Evolutionary conservation across 2,797 vertebrate species (phyloP), one percentile per base, ranked within the genome.

Genomic region (Thalassophryne amazonica): DNA sequence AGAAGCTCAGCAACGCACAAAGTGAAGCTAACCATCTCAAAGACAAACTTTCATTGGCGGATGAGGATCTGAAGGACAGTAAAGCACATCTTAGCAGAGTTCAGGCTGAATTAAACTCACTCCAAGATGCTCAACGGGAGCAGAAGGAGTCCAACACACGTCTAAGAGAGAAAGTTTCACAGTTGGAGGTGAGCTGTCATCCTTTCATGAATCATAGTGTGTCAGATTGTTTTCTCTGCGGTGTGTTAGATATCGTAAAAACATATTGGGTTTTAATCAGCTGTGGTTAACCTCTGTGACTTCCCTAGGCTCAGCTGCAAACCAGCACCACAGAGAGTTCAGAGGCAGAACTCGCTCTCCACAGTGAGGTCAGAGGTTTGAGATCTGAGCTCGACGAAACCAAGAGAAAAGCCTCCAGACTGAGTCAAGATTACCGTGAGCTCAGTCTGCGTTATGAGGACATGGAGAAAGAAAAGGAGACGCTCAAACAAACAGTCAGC

Each of bases 371-470:
- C 51, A 75, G 93, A 15, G 81, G 69, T 0, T 78, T 97, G 80
- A 92, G 92, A 60, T 65, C 69, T 0, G 88, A 91, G 3, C 82
- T 97, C 22, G 94, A 97, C 0, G 95, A 98, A 59, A 73, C 86
- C 2, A 93, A 92, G 78, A 81, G 93, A 2, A 80, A 83, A 54
- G 72, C 86, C 76, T 78, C 74, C 10, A 87, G 86, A 43, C 69
- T 94, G 41, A 78, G 60, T 0, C 89, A 94, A 76, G 94, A 96
- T 63, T 89, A 91, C 7, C 80, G 77, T 2, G 92, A 91, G 2
- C 72, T 93, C 32, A 60, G 19, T 22, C 52, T 42, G 5, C 86
- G 79, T 2, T 75, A 88, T 19, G 93, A 94, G 71, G 93, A 93
- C 2, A 72, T 86, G 7, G 88, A 88, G 45, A 84, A 72, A 69